These are phyloP conservation scores for Xerus rutilus DNA, from an alignment of 2,797 vertebrate species.

Conservation along the genomic window DNA sequence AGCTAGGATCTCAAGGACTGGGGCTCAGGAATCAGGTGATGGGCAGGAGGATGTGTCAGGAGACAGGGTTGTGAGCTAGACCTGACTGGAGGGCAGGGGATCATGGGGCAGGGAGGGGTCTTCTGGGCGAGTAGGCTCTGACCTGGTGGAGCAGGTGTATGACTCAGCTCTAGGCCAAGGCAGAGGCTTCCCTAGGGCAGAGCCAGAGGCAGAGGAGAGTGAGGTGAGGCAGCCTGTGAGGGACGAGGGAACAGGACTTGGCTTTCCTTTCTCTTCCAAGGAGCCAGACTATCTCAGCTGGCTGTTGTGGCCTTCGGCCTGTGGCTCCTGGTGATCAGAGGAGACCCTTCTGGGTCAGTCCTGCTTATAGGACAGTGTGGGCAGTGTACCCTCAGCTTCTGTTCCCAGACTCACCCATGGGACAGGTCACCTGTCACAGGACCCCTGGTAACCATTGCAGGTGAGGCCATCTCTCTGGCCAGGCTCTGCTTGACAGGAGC, in stretches of 20 bases:
- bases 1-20: background rate
- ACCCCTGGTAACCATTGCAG: background rate
- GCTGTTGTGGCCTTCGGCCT: background rate
- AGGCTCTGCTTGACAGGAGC: background rate
- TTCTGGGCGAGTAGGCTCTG: background rate
- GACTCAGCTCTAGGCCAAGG: background rate
- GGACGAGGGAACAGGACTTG: background rate
- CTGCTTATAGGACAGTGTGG: too few relatives aligned
- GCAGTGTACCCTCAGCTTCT: background rate
- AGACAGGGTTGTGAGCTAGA: background rate
- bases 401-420: background rate
- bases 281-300: background rate
- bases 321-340: background rate
- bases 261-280: background rate
- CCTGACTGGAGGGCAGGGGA: background rate
- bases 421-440: background rate
- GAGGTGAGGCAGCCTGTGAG: background rate
- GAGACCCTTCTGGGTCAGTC: background rate
- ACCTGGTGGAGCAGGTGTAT: background rate
- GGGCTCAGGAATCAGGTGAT: background rate
- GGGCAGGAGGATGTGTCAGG: background rate
- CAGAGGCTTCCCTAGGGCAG: background rate
- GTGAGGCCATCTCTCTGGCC: background rate
- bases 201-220: background rate
- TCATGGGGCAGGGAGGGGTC: background rate